Base-by-base conservation (phyloP, 2,797 vertebrate species). In the Cheracebus regulus region DNA sequence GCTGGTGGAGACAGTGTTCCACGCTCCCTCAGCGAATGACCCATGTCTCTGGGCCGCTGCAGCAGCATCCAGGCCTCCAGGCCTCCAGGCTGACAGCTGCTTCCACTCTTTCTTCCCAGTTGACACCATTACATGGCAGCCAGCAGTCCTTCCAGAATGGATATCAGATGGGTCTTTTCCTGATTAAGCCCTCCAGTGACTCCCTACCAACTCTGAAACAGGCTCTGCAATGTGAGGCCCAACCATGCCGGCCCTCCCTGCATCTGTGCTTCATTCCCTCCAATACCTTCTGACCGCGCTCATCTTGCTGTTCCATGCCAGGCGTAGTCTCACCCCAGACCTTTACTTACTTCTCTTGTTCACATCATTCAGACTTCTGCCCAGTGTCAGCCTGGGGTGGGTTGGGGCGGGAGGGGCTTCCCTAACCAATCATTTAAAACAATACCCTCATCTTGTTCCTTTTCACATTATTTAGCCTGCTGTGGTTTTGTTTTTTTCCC, bases 201-300 rank as follows among this genome's bases (percentile, higher is more conserved):
- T 92, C 78, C 57, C 39, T 39, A 7, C 78, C 46, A 48, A 22
- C 20, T 30, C 5, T 46, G 28, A 26, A 50, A 36, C 0, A 50
- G 48, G 61, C 41, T 57, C 22, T 36, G 33, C 1, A 0, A 22
- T 26, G 33, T 0, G 1, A 19, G 12, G 44, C 4, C 7, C 2
- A 24, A 30, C 46, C 70, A 26, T 28, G 13, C 2, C n/a, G 28
- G 44, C 83, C 67, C 20, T 52, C 67, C 10, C 84, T 48, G n/a
- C 28, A 1, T 78, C 70, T 36, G 28, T 46, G 78, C 20, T 41
- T 61, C 33, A 24, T 12, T 0, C 58, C 72, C 17, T 24, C 58
- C 22, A 72, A 50, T 36, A 2, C 24, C 52, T 86, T 70, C 50
- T 48, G 50, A 8, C 52, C 20, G 2, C 0, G 0, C 39, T 73